phyloP scores from a whole-genome alignment of 2,113 vertebrate species.

The Sylvia atricapilla region DNA sequence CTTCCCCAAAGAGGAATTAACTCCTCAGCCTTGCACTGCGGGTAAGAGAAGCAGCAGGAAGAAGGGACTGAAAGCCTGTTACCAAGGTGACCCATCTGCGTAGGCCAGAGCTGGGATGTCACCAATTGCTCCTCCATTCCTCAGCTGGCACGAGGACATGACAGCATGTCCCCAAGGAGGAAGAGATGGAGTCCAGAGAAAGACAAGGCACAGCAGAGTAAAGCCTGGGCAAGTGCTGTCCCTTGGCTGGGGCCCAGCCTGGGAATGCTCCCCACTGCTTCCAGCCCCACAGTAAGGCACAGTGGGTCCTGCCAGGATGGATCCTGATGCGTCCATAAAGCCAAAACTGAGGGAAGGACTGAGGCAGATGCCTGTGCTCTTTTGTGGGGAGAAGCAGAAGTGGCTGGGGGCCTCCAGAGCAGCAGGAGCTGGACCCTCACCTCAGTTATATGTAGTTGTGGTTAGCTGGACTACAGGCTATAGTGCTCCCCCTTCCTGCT shows the following conservation, averaged over 20 bases:
- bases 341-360: not conserved
- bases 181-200: not conserved
- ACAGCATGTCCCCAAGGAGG: not conserved
- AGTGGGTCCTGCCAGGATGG: not conserved
- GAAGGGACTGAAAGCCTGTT: slow-evolving; percentile 33
- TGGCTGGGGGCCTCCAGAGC: rapidly evolving
- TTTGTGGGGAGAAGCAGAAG: not conserved
- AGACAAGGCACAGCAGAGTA: not conserved
- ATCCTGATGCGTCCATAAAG: not conserved
- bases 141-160: not conserved
- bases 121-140: slow-evolving; percentile 57
- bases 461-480: not conserved
- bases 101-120: slow-evolving; percentile 59
- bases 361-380: rapidly evolving
- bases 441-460: not conserved
- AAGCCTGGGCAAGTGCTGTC: not conserved
- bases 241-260: not conserved
- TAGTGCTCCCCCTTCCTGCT: not conserved
- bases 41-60: slow-evolving; percentile 12
- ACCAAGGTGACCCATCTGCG: slow-evolving; percentile 52
- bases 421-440: not conserved
- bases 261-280: not conserved
- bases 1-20: not conserved
- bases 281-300: not conserved
- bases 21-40: not conserved